These are phyloP conservation scores for Eupithecia tripunctaria DNA, from an alignment of 2,888 invertebrate genomes.

Conservation along the genomic window DNA sequence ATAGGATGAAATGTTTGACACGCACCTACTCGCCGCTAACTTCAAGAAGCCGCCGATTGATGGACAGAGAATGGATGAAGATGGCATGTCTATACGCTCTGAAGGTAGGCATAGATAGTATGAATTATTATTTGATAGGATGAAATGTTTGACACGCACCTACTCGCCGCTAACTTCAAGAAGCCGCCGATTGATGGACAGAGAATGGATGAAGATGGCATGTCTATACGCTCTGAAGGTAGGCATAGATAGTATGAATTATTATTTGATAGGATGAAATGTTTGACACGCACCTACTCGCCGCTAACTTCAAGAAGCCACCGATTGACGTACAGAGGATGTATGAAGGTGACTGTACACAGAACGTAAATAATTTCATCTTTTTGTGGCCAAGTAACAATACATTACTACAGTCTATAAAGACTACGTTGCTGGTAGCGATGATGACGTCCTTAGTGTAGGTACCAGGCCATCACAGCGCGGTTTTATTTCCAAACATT, in stretches of 20 bases:
- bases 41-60: constrained; percentile 70
- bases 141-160: constrained; percentile 68
- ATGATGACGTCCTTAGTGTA: too few relatives aligned
- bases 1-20: constrained; percentile 72
- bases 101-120: constrained; percentile 55
- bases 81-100: constrained; percentile 69
- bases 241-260: not conserved
- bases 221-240: constrained; percentile 72
- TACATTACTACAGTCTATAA: too few relatives aligned
- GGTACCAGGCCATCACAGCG: too few relatives aligned
- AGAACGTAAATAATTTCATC: too few relatives aligned
- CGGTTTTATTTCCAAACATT: too few relatives aligned
- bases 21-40: constrained; percentile 70
- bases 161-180: constrained; percentile 73
- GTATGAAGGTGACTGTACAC: constrained; percentile 69
- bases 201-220: constrained; percentile 64
- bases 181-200: constrained; percentile 60
- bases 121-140: constrained; percentile 55
- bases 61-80: constrained; percentile 58
- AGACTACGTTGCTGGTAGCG: too few relatives aligned
- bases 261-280: constrained; percentile 65
- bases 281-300: constrained; percentile 68
- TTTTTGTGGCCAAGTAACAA: too few relatives aligned
- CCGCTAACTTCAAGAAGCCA: constrained; percentile 75
- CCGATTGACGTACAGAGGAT: constrained; percentile 49